These are phyloP conservation scores for Caerostris extrusa DNA, from an alignment of 1,140 invertebrate species.

Conservation along the genomic window DNA sequence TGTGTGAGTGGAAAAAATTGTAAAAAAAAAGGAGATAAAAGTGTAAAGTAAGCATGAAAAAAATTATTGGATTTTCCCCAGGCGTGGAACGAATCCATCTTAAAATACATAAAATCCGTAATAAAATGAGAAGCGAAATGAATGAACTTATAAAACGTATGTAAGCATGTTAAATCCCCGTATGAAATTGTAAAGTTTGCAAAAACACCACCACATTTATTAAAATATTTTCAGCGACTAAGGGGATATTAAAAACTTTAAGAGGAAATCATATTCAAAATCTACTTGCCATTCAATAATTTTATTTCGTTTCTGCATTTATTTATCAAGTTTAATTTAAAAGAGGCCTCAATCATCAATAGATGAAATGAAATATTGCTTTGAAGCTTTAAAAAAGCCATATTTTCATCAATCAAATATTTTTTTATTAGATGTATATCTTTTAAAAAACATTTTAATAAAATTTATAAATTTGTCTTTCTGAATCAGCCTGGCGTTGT, in stretches of 20 bases:
- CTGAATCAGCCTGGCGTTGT: background rate
- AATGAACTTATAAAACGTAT: slow-evolving; percentile 45
- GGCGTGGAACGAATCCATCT: background rate
- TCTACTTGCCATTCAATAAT: background rate
- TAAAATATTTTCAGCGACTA: background rate
- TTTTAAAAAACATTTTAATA: too few relatives aligned
- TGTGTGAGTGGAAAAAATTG: background rate
- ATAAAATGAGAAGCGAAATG: slow-evolving; percentile 42
- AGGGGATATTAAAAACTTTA: slow-evolving; percentile 2
- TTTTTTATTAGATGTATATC: too few relatives aligned
- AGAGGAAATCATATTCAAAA: background rate
- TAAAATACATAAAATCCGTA: slow-evolving; percentile 13
- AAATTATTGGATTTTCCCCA: background rate
- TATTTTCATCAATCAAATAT: too few relatives aligned
- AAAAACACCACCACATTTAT: background rate
- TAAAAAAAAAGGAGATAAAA: background rate
- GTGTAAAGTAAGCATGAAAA: background rate
- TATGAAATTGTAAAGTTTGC: slow-evolving; percentile 14
- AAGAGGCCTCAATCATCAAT: too few relatives aligned
- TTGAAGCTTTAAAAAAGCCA: too few relatives aligned
- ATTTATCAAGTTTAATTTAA: too few relatives aligned
- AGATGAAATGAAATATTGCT: too few relatives aligned
- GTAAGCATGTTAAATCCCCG: slow-evolving; percentile 31
- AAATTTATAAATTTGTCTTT: background rate
- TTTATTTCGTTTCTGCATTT: background rate